Evolutionary conservation across 2,888 invertebrate species (phyloP).

Genomic region (Amphipyra berbera): DNA sequence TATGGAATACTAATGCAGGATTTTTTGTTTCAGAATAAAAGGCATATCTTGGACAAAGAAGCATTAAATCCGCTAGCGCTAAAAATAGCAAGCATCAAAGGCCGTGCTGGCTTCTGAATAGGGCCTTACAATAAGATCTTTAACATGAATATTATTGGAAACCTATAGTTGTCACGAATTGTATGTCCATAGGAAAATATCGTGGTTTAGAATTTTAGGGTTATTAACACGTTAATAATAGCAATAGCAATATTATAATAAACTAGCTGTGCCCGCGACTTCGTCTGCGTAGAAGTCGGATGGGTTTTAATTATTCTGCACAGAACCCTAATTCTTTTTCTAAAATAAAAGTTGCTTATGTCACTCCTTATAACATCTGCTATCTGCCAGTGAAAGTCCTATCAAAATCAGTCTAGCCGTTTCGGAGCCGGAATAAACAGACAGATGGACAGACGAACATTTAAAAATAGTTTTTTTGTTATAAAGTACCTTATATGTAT

Average conservation of each 20-base stretch:
- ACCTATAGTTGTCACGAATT: slow-evolving; percentile 26
- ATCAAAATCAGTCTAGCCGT: no score
- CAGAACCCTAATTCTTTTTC: no score
- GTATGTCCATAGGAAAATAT: slow-evolving; percentile 28
- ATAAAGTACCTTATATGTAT: no score
- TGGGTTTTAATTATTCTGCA: no score
- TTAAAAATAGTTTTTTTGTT: no score
- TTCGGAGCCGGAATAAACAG: no score
- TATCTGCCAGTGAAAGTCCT: no score
- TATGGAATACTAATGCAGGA: neutral
- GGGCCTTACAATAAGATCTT: slow-evolving; percentile 13
- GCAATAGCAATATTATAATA: slow-evolving; percentile 9
- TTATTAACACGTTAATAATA: slow-evolving; percentile 3
- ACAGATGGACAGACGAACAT: no score
- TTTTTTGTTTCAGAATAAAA: slow-evolving; percentile 70
- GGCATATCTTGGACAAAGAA: slow-evolving; percentile 58
- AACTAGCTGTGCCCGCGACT: no score
- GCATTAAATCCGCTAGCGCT: slow-evolving; percentile 70
- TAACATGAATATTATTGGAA: slow-evolving; percentile 9
- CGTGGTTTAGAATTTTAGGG: slow-evolving; percentile 4
- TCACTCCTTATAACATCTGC: no score
- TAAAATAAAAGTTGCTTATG: no score
- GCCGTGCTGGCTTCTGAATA: slow-evolving; percentile 70
- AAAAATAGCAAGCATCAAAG: slow-evolving; percentile 75
- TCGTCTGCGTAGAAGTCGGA: no score